A percentile compares a stretch with the other conserved stretches of the same genome.
These are phyloP conservation scores for Zenarchopterus dispar DNA, from an alignment of 2,797 vertebrate genomes.

Conservation along the genomic window DNA sequence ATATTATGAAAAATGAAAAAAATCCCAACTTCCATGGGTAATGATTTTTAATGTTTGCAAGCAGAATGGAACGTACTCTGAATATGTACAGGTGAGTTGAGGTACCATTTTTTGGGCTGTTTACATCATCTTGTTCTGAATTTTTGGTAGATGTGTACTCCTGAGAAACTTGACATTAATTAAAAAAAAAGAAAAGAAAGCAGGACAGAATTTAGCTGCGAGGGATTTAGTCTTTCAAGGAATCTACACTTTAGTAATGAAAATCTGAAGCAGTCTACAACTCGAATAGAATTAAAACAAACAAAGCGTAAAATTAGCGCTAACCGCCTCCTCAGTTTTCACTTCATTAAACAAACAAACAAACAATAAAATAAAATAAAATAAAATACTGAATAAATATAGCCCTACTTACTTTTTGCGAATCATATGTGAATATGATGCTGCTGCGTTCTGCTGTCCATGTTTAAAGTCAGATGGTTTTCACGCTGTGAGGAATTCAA, in stretches of 20 bases:
- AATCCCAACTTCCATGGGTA: slow-evolving; percentile 20
- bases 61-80: slow-evolving; percentile 12
- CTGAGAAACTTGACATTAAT: too few species aligned
- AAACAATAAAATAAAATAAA: slow-evolving; percentile 1
- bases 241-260: slow-evolving; percentile 51
- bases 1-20: slow-evolving; percentile 12
- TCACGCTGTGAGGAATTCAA: slow-evolving; percentile 18
- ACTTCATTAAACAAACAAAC: slow-evolving; percentile 33
- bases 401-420: not conserved
- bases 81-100: slow-evolving; percentile 21
- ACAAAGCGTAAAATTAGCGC: slow-evolving; percentile 64
- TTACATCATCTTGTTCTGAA: slow-evolving; percentile 1
- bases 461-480: slow-evolving; percentile 14
- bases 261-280: slow-evolving; percentile 1
- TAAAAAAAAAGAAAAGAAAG: not conserved
- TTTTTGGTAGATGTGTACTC: slow-evolving; percentile 22
- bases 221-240: slow-evolving; percentile 54
- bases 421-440: not conserved
- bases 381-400: not conserved
- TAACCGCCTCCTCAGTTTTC: slow-evolving; percentile 55
- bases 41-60: not conserved
- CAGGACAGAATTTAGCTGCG: not conserved
- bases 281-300: slow-evolving; percentile 66
- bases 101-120: not conserved
- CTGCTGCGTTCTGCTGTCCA: not conserved